These are phyloP conservation scores for Acronicta psi DNA, from an alignment of 2,888 invertebrate genomes.

Conservation along the genomic window DNA sequence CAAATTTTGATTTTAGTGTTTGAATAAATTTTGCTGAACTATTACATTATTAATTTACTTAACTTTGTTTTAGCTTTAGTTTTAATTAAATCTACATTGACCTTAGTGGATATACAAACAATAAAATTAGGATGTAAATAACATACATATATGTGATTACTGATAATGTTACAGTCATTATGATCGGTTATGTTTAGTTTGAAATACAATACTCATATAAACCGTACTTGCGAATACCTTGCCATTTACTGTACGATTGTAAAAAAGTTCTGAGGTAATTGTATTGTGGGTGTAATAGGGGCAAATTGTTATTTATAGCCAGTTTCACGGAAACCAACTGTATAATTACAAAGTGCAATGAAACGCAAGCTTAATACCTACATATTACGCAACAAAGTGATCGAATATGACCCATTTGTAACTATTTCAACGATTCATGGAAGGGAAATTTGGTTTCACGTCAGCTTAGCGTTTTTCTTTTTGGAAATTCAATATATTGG, in stretches of 20 bases:
- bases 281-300: conserved; percentile 55
- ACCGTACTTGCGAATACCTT: conserved; percentile 7
- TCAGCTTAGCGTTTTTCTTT: conserved; percentile 34
- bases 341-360: conserved; percentile 63
- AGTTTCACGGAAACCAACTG: conserved; percentile 62
- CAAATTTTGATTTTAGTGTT: no score
- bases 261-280: conserved; percentile 62
- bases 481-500: conserved; percentile 53
- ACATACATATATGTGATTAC: neutral
- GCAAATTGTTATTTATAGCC: conserved; percentile 70
- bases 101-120: neutral
- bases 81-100: neutral
- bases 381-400: conserved; percentile 55
- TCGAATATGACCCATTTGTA: conserved; percentile 55
- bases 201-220: conserved; percentile 2
- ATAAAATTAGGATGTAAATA: neutral
- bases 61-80: neutral
- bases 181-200: conserved; percentile 11
- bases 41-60: neutral
- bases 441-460: conserved; percentile 42
- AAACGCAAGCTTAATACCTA: conserved; percentile 55
- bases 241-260: conserved; percentile 17
- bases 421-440: conserved; percentile 47
- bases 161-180: neutral
- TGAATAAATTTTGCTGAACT: no score